These are phyloP conservation scores for Autographa pulchrina DNA, from an alignment of 2,888 invertebrate genomes.

Conservation along the genomic window DNA sequence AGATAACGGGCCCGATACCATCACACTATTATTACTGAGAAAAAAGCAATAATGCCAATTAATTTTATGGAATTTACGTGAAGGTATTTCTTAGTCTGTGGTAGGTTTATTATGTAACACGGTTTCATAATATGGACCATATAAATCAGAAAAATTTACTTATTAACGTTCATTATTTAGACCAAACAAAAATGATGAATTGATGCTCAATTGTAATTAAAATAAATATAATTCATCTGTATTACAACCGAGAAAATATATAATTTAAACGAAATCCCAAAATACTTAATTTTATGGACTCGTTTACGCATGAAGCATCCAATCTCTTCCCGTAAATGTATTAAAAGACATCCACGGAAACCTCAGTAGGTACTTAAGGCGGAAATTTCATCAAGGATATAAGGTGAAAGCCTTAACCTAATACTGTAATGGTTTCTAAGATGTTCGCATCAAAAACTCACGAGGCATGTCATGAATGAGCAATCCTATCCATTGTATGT, in stretches of 20 bases:
- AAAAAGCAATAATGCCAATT: conserved; percentile 64
- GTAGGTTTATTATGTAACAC: conserved; percentile 18
- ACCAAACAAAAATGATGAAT: not conserved
- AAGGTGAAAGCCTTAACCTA: conserved; percentile 5
- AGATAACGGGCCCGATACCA: conserved; percentile 60
- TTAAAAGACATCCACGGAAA: not conserved
- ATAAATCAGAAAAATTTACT: not conserved
- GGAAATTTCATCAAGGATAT: conserved; percentile 1
- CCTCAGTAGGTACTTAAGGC: not conserved
- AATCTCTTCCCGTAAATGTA: not conserved
- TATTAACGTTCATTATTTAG: not conserved
- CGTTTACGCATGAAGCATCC: not conserved
- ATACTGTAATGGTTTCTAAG: not conserved
- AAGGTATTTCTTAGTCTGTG: conserved; percentile 36
- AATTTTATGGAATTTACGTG: conserved; percentile 57
- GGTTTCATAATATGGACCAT: not conserved
- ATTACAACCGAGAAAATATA: not conserved
- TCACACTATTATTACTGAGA: conserved; percentile 52
- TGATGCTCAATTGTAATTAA: not conserved
- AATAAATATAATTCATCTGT: not conserved
- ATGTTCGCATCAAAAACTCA: not conserved
- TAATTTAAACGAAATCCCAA: not conserved
- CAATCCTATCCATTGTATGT: not conserved
- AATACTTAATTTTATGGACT: not conserved
- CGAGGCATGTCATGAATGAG: conserved; percentile 5